Evolutionary conservation across 2,888 invertebrate genomes (phyloP).

Genomic region (Acronicta psi): DNA sequence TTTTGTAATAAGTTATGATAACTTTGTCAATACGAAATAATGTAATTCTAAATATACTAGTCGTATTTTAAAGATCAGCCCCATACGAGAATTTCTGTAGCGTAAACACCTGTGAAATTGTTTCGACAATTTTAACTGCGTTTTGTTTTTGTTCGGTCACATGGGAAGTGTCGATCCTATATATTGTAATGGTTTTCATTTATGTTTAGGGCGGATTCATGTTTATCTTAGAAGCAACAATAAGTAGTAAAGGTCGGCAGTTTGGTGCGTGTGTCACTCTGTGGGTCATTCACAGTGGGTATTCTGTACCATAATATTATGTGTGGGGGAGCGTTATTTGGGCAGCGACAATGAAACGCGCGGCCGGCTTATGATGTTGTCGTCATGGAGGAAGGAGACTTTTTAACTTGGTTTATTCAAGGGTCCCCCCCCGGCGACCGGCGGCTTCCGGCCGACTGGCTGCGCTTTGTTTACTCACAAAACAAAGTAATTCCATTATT

Average conservation of each 20-base stretch:
- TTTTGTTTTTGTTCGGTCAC: not conserved
- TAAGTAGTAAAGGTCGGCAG: too few relatives aligned
- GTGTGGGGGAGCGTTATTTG: constrained; percentile 29
- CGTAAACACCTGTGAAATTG: not conserved
- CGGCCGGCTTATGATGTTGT: constrained; percentile 49
- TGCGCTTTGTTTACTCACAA: constrained; percentile 29
- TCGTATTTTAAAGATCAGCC: too few relatives aligned
- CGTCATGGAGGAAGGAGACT: constrained; percentile 39
- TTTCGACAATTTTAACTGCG: not conserved
- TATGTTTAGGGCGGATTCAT: too few relatives aligned
- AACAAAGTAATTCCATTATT: constrained; percentile 33
- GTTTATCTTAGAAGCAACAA: too few relatives aligned
- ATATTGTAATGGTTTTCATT: too few relatives aligned
- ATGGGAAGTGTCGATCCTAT: not conserved
- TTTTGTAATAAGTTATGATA: too few relatives aligned
- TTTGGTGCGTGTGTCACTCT: too few relatives aligned
- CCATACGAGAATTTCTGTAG: too few relatives aligned
- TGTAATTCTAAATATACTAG: too few relatives aligned
- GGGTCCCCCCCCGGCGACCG: not conserved
- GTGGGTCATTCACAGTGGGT: not conserved
- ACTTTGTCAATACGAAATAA: too few relatives aligned
- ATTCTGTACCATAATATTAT: constrained; percentile 1
- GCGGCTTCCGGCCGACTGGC: not conserved
- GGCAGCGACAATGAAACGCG: constrained; percentile 47
- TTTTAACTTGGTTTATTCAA: constrained; percentile 46